Evolutionary conservation across 1,140 invertebrate genomes (phyloP).

Genomic region (Xylocopa sonorina): DNA sequence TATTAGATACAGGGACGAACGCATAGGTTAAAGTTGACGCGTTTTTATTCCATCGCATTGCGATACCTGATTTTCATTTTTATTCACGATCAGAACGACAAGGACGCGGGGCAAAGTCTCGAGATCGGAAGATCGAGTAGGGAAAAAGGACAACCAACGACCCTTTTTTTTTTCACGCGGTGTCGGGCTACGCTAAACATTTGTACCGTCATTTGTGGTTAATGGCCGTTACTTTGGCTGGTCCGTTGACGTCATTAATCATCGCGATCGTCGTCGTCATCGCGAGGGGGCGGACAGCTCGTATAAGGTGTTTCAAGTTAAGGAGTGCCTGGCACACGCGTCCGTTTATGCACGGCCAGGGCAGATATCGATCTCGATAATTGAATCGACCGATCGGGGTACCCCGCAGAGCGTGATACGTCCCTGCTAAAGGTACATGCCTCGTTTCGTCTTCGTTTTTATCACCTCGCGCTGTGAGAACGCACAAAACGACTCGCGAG

Average conservation of each 20-base stretch:
- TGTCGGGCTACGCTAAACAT: slow-evolving; percentile 7
- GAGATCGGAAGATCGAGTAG: not conserved
- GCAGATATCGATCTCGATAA: slow-evolving; percentile 68
- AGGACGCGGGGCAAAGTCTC: too few relatives aligned
- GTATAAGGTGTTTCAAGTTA: slow-evolving; percentile 48
- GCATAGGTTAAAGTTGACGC: not conserved
- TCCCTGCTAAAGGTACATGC: slow-evolving; percentile 4
- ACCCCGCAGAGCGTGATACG: slow-evolving; percentile 52
- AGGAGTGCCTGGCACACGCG: slow-evolving; percentile 39
- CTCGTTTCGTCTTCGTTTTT: slow-evolving; percentile 23
- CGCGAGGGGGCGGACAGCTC: slow-evolving; percentile 57
- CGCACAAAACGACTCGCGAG: not conserved
- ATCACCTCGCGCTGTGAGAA: slow-evolving; percentile 13
- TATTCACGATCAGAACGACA: not conserved
- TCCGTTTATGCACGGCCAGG: slow-evolving; percentile 23
- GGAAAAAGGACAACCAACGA: not conserved
- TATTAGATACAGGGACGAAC: too few relatives aligned
- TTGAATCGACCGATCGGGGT: slow-evolving; percentile 66
- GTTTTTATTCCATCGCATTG: not conserved
- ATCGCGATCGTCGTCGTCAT: slow-evolving; percentile 58
- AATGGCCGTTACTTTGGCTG: slow-evolving; percentile 49
- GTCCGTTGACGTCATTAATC: slow-evolving; percentile 64
- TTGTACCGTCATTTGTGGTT: slow-evolving; percentile 54
- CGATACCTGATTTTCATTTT: too few relatives aligned
- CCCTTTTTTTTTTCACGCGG: not conserved